Evolutionary conservation across 2,888 invertebrate species (phyloP).

Genomic region (Acrobasis repandana): DNA sequence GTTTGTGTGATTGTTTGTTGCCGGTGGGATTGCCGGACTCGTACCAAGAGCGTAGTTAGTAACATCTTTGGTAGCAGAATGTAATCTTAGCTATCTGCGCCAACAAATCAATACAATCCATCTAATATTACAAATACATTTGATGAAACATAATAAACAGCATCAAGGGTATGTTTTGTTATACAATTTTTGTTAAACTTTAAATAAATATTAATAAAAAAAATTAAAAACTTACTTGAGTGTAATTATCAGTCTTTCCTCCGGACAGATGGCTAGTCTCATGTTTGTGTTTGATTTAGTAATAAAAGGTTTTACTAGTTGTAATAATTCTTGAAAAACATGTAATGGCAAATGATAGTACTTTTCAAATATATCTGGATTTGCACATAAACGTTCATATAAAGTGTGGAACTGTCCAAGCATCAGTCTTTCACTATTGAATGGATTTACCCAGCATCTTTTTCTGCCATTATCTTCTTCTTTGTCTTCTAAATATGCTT

Average conservation of each 20-base stretch:
- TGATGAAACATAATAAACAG: slow-evolving; percentile 23
- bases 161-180: background rate
- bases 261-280: slow-evolving; percentile 30
- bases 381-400: slow-evolving; percentile 25
- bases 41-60: no score
- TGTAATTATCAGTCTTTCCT: slow-evolving; percentile 29
- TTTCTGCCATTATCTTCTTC: slow-evolving; percentile 22
- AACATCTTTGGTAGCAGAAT: no score
- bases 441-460: slow-evolving; percentile 30
- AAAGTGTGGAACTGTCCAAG: slow-evolving; percentile 30
- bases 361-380: slow-evolving; percentile 25
- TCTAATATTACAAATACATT: slow-evolving; percentile 24
- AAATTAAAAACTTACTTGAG: slow-evolving; percentile 30
- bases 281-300: slow-evolving; percentile 28
- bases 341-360: slow-evolving; percentile 31
- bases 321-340: slow-evolving; percentile 28
- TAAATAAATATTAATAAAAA: slow-evolving; percentile 18
- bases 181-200: slow-evolving; percentile 12
- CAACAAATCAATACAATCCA: slow-evolving; percentile 18
- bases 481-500: slow-evolving; percentile 27
- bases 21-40: no score
- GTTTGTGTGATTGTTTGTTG: no score
- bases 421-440: slow-evolving; percentile 29
- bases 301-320: slow-evolving; percentile 28
- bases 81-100: no score